Evolutionary conservation across 2,113 vertebrate genomes (phyloP), one percentile per base, ranked within the genome.

Genomic region (Brachyhypopomus gauderio): DNA sequence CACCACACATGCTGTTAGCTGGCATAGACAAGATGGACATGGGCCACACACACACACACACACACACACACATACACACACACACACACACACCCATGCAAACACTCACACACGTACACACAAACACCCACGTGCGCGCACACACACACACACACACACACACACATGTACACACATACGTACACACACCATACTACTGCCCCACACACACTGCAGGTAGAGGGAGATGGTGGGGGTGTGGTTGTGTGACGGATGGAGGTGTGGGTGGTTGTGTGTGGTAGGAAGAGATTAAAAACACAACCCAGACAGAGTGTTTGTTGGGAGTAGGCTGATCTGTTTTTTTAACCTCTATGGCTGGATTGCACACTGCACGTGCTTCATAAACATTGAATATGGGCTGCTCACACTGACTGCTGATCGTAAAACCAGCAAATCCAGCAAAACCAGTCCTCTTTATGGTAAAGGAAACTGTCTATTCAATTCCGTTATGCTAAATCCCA

Each of bases 141-240:
- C 52, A 55, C 30, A 30, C 30, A 30, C 30, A 30, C 1, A 30
- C 3, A 3, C 30, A 30, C 30, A 30, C 30, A 30, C 63, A 64
- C 59, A 74, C 30, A 38, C 55, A 80, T 27, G 55, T 12, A 66
- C 63, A 73, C 59, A 74, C 30, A 22, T 9, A 52, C 58, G n/a
- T 19, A 60, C 58, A 60, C 56, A 17, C 12, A 16, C 11, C 56
- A 58, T 2, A 4, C 56, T n/a, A 17, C 56, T 5, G 4, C 2
- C 56, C 56, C 56, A 58, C 41, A 45, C 41, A 45, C 41, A 45
- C 41, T 14, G 45, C 45, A 52, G 12, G 45, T 12, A 14, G 45
- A 14, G 9, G 45, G 45, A 52, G 45, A 52, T 14, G 12, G 45
- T 52, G 45, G 45, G 45, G 12, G 45, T 12, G 45, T 1, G 45